Evolutionary conservation across 2,113 vertebrate species (phyloP).

Genomic region (Gracilinanus agilis): DNA sequence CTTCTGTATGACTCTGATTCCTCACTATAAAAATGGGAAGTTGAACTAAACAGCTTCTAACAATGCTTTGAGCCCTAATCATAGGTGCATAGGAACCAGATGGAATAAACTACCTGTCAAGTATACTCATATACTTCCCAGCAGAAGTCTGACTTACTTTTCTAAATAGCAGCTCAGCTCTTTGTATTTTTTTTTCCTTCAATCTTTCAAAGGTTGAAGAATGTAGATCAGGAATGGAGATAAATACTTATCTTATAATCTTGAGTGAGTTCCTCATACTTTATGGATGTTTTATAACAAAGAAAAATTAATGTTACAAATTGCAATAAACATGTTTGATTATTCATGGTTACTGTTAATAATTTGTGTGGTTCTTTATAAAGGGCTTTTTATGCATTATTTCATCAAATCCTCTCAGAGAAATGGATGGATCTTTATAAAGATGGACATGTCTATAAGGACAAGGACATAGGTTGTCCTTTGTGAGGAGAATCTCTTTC

Average conservation of each 20-base stretch:
- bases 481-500: too few relatives aligned
- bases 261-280: background rate
- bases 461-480: too few relatives aligned
- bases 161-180: background rate
- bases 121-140: background rate
- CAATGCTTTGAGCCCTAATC: background rate
- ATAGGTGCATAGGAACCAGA: slow-evolving; percentile 11
- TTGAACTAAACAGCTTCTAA: background rate
- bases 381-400: background rate
- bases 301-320: background rate
- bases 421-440: too few relatives aligned
- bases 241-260: slow-evolving; percentile 30
- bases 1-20: background rate
- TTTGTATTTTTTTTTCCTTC: background rate
- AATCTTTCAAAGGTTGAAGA: background rate
- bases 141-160: background rate
- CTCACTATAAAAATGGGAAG: background rate
- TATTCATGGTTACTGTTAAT: slow-evolving; percentile 26
- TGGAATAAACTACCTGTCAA: slow-evolving; percentile 30
- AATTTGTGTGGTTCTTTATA: background rate
- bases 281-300: slow-evolving; percentile 44
- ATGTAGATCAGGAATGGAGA: slow-evolving; percentile 7
- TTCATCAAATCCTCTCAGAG: background rate
- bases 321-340: slow-evolving; percentile 32
- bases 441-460: too few relatives aligned